Evolutionary conservation across 2,888 invertebrate species (phyloP), one percentile per base, ranked within the genome.

Genomic region (Troglohyphantes excavatus): DNA sequence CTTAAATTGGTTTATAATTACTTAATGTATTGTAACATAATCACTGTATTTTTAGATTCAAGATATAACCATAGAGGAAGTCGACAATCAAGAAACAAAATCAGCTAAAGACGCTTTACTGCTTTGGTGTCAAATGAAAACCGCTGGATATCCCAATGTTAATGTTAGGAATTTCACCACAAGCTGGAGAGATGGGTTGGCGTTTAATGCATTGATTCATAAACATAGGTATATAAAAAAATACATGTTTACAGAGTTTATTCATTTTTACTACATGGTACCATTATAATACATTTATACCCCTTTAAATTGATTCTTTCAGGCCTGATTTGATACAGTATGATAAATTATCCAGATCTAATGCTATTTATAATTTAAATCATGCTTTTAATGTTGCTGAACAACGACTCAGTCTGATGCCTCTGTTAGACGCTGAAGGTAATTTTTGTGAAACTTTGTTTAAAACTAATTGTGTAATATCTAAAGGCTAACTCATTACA

Each of bases 81-180:
- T 98, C 27, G 99, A 99, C 94, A 99, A 98, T 94, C 98, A 99
- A 94, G 99, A 99, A 94, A 99, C 99, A 2, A 94, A 94, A 94
- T 99, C 98, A 43, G 99, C 99, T 81, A 99, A 99, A 94, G 99
- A 99, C 94, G 99, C 99, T 2, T 94, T 99, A 82, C 94, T 99
- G 70, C 95, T 99, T 85, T 99, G 99, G 99, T 99, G 99, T 95
- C 99, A 99, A 94, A 99, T 99, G 99, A 99, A 99, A 95, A 99
- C 99, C 0, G 99, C 99, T 63, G 99, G 99, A 72, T 99, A 99
- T 94, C 97, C 98, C 93, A 99, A 99, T 94, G 99, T 99, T 23
- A 99, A 99, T 93, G 98, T 99, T 21, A 95, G 99, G 90, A 99
- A 99, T 94, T 99, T 99, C 94, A 99, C 99, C 61, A 99, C 98